Evolutionary conservation across 2,888 invertebrate genomes (phyloP).

Genomic region (Exocentrus adspersus): DNA sequence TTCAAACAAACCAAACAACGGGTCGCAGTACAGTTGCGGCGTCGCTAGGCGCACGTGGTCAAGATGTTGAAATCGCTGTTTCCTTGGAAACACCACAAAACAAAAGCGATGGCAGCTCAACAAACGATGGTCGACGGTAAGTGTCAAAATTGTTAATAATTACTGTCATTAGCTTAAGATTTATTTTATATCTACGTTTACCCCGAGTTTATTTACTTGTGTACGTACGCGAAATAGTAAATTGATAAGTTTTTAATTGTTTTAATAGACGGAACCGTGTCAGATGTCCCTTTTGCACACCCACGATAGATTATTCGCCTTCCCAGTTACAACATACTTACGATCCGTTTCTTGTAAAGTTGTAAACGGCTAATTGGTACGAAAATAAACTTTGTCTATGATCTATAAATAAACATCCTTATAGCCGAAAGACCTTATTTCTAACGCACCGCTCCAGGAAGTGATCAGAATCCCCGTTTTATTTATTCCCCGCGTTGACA

Average conservation of each 20-base stretch:
- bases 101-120: constrained; percentile 56
- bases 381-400: constrained; percentile 38
- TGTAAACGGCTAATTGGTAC: constrained; percentile 37
- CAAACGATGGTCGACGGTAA: constrained; percentile 59
- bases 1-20: background rate
- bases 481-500: constrained; percentile 12
- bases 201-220: background rate
- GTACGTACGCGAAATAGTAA: background rate
- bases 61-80: constrained; percentile 57
- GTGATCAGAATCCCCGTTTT: constrained; percentile 4
- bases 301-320: constrained; percentile 29
- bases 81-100: constrained; percentile 63
- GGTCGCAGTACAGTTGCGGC: constrained; percentile 31
- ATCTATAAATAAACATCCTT: constrained; percentile 25
- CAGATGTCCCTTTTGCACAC: constrained; percentile 32
- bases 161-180: constrained; percentile 17
- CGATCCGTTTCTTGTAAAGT: constrained; percentile 22
- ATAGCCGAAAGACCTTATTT: constrained; percentile 18
- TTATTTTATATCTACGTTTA: constrained; percentile 6
- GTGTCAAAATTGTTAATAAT: constrained; percentile 38
- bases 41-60: constrained; percentile 45
- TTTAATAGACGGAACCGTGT: constrained; percentile 3
- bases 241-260: background rate
- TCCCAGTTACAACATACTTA: too few relatives aligned
- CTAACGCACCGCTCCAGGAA: constrained; percentile 8